Evolutionary conservation across 2,888 invertebrate genomes (phyloP).

Genomic region (Drosophila seclusa): DNA sequence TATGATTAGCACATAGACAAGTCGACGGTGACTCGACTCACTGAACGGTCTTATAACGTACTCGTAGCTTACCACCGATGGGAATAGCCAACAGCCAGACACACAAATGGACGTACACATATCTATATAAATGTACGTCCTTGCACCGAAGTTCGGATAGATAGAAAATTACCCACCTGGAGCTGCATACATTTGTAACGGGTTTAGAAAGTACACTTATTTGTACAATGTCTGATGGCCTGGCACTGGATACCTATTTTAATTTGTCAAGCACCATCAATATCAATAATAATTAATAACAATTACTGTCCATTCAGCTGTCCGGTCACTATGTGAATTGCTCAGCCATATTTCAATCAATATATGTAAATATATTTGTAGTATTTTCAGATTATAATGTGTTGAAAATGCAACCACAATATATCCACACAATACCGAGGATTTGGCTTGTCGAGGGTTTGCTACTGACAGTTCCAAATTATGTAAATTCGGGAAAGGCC

Average conservation of each 20-base stretch:
- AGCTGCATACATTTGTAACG: conserved; percentile 46
- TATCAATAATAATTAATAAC: conserved; percentile 80
- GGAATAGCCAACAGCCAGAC: conserved; percentile 8
- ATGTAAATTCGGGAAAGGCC: conserved; percentile 31
- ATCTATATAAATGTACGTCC: conserved; percentile 29
- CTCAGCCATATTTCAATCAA: conserved; percentile 52
- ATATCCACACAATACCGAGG: conserved; percentile 1
- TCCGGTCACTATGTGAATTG: conserved; percentile 6
- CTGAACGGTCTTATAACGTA: conserved; percentile 21
- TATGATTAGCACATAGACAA: conserved; percentile 81
- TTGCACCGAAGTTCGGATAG: conserved; percentile 1
- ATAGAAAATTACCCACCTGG: conserved; percentile 53
- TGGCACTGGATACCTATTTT: conserved; percentile 6
- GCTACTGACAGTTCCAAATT: conserved; percentile 36
- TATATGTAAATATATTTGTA: conserved; percentile 34
- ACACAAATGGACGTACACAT: conserved; percentile 10
- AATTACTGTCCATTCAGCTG: conserved; percentile 66
- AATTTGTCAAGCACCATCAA: conserved; percentile 70
- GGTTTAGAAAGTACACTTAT: conserved; percentile 19
- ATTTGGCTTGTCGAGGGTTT: conserved; percentile 17
- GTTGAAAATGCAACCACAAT: conserved; percentile 21
- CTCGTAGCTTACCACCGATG: conserved; percentile 26
- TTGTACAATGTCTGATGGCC: not conserved
- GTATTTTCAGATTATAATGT: conserved; percentile 17
- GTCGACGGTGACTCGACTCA: conserved; percentile 74